Base-by-base conservation (phyloP, 1,140 invertebrate species). In the Berghia stephanieae region DNA sequence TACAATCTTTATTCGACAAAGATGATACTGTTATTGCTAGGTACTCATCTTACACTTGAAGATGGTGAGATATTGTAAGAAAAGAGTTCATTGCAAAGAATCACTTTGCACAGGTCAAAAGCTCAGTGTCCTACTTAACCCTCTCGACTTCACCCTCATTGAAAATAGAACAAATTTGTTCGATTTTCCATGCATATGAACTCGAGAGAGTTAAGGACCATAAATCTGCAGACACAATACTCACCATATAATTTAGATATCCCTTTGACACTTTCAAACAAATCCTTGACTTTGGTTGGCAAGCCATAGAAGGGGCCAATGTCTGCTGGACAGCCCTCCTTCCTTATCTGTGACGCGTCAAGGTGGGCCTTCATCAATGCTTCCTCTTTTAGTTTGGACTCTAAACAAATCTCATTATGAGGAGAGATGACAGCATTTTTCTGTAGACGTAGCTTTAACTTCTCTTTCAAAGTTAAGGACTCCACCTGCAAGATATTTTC, bases 301-400 rank as follows among this genome's bases (percentile, higher is more conserved):
- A 96, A 88, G 0, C 93, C 94, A 91, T 93, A 95, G 88, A 95
- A 96, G 6, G 87, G 85, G 16, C 87, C 87, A 44, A 87, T 83
- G 49, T 86, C 87, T 68, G 43, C 34, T 31, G 24, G 66, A 6
- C 75, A 63, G 3, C 78, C 77, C 42, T 85, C 79, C 24, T 70
- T 79, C 43, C 81, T 44, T 27, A 86, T 77, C 52, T 81, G 77
- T 21, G 77, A 82, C 4, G 80, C 83, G 63, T 85, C 82, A 70
- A 77, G 66, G 66, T 77, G 10, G 34, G 78, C 79, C 27, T 71
- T 73, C 67, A 73, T 24, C 16, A 83, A n/a, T 0, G 78, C 79
- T n/a, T 81, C 79, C 55, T 81, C 72, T 38, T 80, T 74, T 18
- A 83, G 55, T 27, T 80, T 76, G 34, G 84, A 78, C 57, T 84